phyloP scores from a whole-genome alignment of 1,140 invertebrate genomes.

The Xylocopa sonorina region DNA sequence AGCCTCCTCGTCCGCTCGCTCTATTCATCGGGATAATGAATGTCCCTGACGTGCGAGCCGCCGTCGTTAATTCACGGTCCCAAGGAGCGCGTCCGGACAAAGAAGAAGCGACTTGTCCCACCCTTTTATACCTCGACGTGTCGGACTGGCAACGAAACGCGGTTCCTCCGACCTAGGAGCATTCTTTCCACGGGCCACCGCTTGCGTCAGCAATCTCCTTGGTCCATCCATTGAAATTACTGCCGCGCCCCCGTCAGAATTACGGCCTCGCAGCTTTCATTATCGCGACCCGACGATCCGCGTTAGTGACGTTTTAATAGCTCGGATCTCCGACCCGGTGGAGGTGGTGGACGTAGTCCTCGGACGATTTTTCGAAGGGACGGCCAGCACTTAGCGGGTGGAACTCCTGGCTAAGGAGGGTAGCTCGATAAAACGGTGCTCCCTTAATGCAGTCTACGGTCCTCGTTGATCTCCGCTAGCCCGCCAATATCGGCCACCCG shows the following conservation, averaged over 20 bases:
- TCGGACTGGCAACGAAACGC: slow-evolving; percentile 4
- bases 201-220: slow-evolving; percentile 1
- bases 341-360: neutral
- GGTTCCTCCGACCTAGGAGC: neutral
- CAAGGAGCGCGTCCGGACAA: neutral
- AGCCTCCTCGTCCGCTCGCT: neutral
- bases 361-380: slow-evolving; percentile 10
- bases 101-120: neutral
- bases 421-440: slow-evolving; percentile 48
- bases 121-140: neutral
- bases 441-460: neutral
- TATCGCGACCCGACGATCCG: slow-evolving; percentile 36
- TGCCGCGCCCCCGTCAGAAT: slow-evolving; percentile 18
- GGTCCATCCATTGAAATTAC: slow-evolving; percentile 45
- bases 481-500: neutral
- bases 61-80: neutral
- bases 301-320: slow-evolving; percentile 62
- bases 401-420: neutral
- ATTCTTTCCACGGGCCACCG: neutral
- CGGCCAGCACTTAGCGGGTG: neutral
- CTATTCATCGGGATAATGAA: neutral
- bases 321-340: slow-evolving; percentile 35
- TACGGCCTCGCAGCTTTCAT: slow-evolving; percentile 45
- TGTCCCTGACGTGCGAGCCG: neutral
- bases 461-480: neutral